Conservation (phyloP, 2,888 invertebrate genomes). For the Miltochrista miniata region DNA sequence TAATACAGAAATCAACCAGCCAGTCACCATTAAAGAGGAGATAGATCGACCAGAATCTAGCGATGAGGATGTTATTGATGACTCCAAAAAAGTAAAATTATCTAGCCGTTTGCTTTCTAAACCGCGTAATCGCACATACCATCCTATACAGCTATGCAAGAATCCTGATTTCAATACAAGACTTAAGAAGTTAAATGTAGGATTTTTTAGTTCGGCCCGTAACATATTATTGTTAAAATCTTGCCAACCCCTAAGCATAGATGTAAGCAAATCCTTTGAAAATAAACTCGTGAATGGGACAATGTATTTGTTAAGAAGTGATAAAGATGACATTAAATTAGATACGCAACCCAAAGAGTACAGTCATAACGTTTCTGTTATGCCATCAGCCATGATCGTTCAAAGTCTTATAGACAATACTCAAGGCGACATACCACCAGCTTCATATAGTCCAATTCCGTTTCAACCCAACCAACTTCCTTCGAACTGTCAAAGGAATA, state of each 20-base stretch:
- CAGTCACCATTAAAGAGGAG: neutral
- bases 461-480: constrained; percentile 5
- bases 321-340: constrained; percentile 11
- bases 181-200: constrained; percentile 62
- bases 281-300: constrained; percentile 58
- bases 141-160: constrained; percentile 71
- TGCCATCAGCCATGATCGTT: constrained; percentile 53
- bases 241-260: constrained; percentile 70
- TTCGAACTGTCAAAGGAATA: constrained; percentile 48
- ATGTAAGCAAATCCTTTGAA: constrained; percentile 70
- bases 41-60: constrained; percentile 2
- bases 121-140: constrained; percentile 61
- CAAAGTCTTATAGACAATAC: constrained; percentile 56
- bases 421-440: constrained; percentile 13
- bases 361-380: constrained; percentile 35
- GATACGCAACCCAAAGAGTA: constrained; percentile 16
- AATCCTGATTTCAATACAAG: constrained; percentile 78
- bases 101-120: constrained; percentile 64
- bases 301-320: constrained; percentile 49
- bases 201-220: constrained; percentile 60
- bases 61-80: constrained; percentile 31
- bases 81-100: constrained; percentile 46
- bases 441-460: neutral
- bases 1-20: neutral
- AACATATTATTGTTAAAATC: constrained; percentile 60